Percentiles rank a stretch among this genome's conserved stretches.
Conservation (phyloP, 2,888 invertebrate genomes). For the Drosophila colorata region DNA sequence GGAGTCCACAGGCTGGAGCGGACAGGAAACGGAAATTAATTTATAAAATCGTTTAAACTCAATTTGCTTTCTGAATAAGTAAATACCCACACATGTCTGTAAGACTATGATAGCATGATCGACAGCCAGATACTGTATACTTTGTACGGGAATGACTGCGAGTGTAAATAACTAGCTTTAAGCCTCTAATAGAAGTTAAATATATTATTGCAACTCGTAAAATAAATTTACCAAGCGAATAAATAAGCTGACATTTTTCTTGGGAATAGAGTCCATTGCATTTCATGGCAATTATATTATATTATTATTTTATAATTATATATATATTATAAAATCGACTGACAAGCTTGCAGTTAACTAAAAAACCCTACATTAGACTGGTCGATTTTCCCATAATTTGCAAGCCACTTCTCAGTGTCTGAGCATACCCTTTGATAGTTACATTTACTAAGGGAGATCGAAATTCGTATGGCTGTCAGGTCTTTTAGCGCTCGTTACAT, state of each 20-base stretch:
- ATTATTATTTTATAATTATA: too few relatives aligned
- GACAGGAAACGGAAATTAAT: constrained; percentile 75
- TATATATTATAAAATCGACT: too few relatives aligned
- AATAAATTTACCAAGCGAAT: too few relatives aligned
- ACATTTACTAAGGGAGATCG: constrained; percentile 2
- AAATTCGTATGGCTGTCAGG: constrained; percentile 6
- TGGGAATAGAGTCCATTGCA: too few relatives aligned
- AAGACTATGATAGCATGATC: not conserved
- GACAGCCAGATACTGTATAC: constrained; percentile 9
- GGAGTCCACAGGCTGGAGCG: constrained; percentile 14
- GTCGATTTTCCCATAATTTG: not conserved
- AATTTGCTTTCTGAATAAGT: constrained; percentile 68
- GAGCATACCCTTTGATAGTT: constrained; percentile 1
- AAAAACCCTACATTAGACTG: too few relatives aligned
- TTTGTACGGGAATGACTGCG: too few relatives aligned
- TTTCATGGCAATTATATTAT: too few relatives aligned
- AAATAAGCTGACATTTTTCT: too few relatives aligned
- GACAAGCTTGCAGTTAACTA: too few relatives aligned
- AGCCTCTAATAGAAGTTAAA: too few relatives aligned
- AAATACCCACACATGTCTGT: constrained; percentile 32
- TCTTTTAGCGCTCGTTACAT: constrained; percentile 14
- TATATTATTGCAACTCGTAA: too few relatives aligned
- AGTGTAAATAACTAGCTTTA: too few relatives aligned
- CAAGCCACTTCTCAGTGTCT: not conserved
- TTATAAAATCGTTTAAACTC: constrained; percentile 77